Evolutionary conservation across 2,797 vertebrate genomes (phyloP).

Genomic region (Mus spretus): DNA sequence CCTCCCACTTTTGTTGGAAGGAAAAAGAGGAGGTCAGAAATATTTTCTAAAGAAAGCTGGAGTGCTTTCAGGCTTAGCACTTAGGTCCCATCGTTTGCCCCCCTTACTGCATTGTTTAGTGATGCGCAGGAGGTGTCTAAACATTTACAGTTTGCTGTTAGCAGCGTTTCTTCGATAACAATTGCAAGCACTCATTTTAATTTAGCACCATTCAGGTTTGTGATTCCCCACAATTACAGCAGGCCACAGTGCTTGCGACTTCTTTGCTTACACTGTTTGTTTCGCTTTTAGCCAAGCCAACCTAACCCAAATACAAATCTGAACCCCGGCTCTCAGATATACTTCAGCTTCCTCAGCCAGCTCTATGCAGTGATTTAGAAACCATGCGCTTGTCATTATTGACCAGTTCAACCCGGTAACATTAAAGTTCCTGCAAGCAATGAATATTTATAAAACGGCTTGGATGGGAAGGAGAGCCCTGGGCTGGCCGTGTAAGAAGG

Average conservation of each 20-base stretch:
- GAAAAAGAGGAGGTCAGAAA: slow-evolving; percentile 74
- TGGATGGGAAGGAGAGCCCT: slow-evolving; percentile 32
- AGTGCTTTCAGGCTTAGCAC: slow-evolving; percentile 65
- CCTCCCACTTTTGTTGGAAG: slow-evolving; percentile 62
- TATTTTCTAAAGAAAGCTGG: slow-evolving; percentile 79
- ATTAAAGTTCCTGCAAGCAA: slow-evolving; percentile 77
- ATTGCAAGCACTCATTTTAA: slow-evolving; percentile 89
- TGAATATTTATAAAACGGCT: slow-evolving; percentile 79
- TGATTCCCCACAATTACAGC: slow-evolving; percentile 85
- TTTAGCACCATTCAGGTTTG: slow-evolving; percentile 89
- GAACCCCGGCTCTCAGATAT: not conserved
- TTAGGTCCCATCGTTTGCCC: slow-evolving; percentile 84
- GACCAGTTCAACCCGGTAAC: slow-evolving; percentile 74
- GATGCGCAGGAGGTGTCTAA: slow-evolving; percentile 89
- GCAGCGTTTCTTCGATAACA: slow-evolving; percentile 86
- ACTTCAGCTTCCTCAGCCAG: slow-evolving; percentile 73
- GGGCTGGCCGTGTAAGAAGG: slow-evolving; percentile 27
- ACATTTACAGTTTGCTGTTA: slow-evolving; percentile 90
- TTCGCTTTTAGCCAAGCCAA: slow-evolving; percentile 81
- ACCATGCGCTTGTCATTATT: slow-evolving; percentile 78
- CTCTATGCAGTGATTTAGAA: slow-evolving; percentile 73
- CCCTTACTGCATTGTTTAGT: slow-evolving; percentile 87
- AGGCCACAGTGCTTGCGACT: slow-evolving; percentile 86
- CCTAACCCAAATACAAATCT: slow-evolving; percentile 78
- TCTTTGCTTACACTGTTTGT: slow-evolving; percentile 82